Evolutionary conservation across 1,140 invertebrate genomes (phyloP), one percentile per base, ranked within the genome.

Genomic region (Drosophila kepulauana): DNA sequence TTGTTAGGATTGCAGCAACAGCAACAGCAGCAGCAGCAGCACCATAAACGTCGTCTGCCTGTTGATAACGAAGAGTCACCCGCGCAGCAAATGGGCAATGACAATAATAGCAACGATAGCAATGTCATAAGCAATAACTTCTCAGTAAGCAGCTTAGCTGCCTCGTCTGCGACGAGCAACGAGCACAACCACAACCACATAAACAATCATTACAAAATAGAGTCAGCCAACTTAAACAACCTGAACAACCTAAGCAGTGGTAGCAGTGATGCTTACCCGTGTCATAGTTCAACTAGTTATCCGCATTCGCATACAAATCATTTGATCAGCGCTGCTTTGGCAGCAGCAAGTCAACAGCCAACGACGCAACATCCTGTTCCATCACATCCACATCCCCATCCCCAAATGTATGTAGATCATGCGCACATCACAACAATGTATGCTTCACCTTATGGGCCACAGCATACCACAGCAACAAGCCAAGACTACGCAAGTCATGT

Each of bases 351-450:
- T 43, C 41, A 43, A 13, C 41, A 43, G 13, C 79, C 7, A 65
- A 16, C 2, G 8, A 8, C 78, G 78, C 81, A 79, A 35, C 80
- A 84, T 35, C 80, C 80, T 64, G 43, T 71, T 10, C 41, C 63
- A 15, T n/a, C 80, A 63, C 82, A 68, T 45, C n/a, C 80, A 5
- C 81, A 82, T 69, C 48, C 82, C n/a, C 81, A 82, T 69, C 48
- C 82, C n/a, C 85, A 82, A 45, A 91, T 92, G 73, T 92, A 89
- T 35, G 78, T 92, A 73, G 91, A 92, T 35, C 91, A 91, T 58
- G 63, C 84, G 28, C 91, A 74, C 25, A 77, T 62, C 5, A 52
- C 58, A 5, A 59, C 86, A 8, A 72, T 91, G 56, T 91, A 92
- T 52, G 66, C 48, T 2, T 25, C 90, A 15, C 57, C 71, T 0